phyloP scores from a whole-genome alignment of 2,113 vertebrate species.

The Takifugu bimaculatus region DNA sequence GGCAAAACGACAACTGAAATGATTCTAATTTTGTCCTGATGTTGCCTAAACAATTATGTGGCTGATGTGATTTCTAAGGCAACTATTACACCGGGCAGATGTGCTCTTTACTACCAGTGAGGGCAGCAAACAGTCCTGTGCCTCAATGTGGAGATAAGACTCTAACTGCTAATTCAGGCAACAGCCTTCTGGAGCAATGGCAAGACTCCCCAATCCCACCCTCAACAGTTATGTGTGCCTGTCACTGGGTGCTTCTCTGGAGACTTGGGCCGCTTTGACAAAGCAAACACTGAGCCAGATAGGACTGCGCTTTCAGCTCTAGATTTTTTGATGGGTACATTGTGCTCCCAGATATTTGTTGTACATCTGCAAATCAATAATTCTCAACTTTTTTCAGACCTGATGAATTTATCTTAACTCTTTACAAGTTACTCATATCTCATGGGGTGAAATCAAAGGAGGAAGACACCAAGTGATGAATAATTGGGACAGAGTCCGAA shows the following conservation, averaged over 20 bases:
- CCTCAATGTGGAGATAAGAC: slow-evolving; percentile 67
- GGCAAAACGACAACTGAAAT: slow-evolving; percentile 25
- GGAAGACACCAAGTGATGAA: slow-evolving; percentile 7
- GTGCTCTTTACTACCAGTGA: slow-evolving; percentile 68
- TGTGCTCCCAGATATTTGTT: slow-evolving; percentile 1
- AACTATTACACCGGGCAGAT: slow-evolving; percentile 68
- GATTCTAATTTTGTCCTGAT: slow-evolving; percentile 62
- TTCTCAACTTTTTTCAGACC: slow-evolving; percentile 30
- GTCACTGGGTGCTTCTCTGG: slow-evolving; percentile 35
- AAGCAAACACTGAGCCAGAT: slow-evolving; percentile 53
- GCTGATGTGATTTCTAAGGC: slow-evolving; percentile 70
- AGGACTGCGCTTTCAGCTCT: slow-evolving; percentile 53
- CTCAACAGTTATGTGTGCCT: slow-evolving; percentile 52
- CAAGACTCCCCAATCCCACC: slow-evolving; percentile 63
- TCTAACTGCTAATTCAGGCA: slow-evolving; percentile 69
- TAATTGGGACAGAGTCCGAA: too few relatives aligned
- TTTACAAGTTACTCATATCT: slow-evolving; percentile 4
- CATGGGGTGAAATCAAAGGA: slow-evolving; percentile 11
- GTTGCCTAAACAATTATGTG: slow-evolving; percentile 72
- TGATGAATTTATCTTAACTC: slow-evolving; percentile 1
- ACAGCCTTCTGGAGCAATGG: slow-evolving; percentile 57
- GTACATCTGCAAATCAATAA: slow-evolving; percentile 42
- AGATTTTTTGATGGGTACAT: slow-evolving; percentile 40
- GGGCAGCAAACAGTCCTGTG: slow-evolving; percentile 66
- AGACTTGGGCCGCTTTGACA: slow-evolving; percentile 31